A percentile compares a stretch with the other conserved stretches of the same genome.
phyloP scores from a whole-genome alignment of 2,888 invertebrate genomes.

The Ceraclea dissimilis region DNA sequence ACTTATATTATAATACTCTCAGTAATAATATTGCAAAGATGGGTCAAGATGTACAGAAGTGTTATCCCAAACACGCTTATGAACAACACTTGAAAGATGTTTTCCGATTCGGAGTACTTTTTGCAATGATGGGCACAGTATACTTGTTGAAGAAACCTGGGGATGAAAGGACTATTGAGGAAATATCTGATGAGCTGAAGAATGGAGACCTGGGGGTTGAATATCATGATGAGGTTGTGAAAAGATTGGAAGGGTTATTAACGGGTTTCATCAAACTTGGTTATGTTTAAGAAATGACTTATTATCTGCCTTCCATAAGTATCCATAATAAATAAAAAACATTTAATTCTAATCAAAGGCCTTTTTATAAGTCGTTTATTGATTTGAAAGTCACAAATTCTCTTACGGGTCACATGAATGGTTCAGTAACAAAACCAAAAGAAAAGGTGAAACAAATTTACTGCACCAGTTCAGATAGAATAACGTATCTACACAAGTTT shows the following conservation, averaged over 20 bases:
- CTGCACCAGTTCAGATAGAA: too few relatives aligned
- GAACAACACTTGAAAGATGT: slow-evolving; percentile 7
- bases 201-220: not conserved
- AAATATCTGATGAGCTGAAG: not conserved
- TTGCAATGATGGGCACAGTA: not conserved
- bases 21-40: slow-evolving; percentile 2
- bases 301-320: too few relatives aligned
- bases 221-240: not conserved
- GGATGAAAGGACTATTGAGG: not conserved
- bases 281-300: too few relatives aligned
- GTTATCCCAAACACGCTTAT: slow-evolving; percentile 10
- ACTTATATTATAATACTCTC: slow-evolving; percentile 18
- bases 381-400: too few relatives aligned
- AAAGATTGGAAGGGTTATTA: not conserved
- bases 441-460: too few relatives aligned
- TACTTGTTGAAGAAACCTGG: not conserved
- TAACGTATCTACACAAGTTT: too few relatives aligned
- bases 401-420: too few relatives aligned
- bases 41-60: slow-evolving; percentile 7
- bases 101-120: not conserved
- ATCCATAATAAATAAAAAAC: too few relatives aligned
- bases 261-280: not conserved
- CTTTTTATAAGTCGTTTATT: too few relatives aligned
- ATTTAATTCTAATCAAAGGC: too few relatives aligned
- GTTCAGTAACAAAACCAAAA: too few relatives aligned